Base-by-base conservation (phyloP, 2,888 invertebrate species). In the Drosophila longiperda region DNA sequence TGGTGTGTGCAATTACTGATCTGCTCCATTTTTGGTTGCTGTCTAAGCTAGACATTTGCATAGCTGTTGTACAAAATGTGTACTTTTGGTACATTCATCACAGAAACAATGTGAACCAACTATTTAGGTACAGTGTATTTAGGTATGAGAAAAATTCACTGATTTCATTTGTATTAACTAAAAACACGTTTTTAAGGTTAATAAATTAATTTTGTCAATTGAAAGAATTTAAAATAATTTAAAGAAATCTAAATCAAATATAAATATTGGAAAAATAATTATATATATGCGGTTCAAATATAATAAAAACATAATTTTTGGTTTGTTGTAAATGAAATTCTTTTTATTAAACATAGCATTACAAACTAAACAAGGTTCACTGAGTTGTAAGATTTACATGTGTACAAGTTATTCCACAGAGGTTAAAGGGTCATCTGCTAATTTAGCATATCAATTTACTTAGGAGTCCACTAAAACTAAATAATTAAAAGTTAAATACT, bases 401-500 rank as follows among this genome's bases (percentile, higher is more conserved):
- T 20, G 0, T 42, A 8, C 7, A 45, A 17, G 11, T 26, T 42
- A 45, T 58, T 66, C 26, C 65, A 72, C 32, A 53, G 71, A 71
- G 79, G 80, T 75, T 40, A 52, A 64, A 57, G 53, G 59, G 77
- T 72, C 73, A 69, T 59, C 72, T 72, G 81, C 77, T 79, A 79
- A 81, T 78, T 81, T 81, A 78, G 78, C 78, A 81, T 53, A 81
- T 63, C 38, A 15, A 15, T 60, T 20, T 33, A 49, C 59, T 69
- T 78, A 66, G 57, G 11, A 32, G 3, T 36, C 11, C 53, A 70
- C 55, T 60, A 53, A 54, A 62, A 15, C 64, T 87, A 84, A 38
- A 29, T 86, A 88, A 88, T 53, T 90, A 87, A 87, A 87, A 48
- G 29, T 70, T 73, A 77, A 80, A 74, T 73, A 83, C 89, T 87